These are phyloP conservation scores for Plectrocnemia conspersa DNA, from an alignment of 1,140 invertebrate genomes.

Conservation along the genomic window DNA sequence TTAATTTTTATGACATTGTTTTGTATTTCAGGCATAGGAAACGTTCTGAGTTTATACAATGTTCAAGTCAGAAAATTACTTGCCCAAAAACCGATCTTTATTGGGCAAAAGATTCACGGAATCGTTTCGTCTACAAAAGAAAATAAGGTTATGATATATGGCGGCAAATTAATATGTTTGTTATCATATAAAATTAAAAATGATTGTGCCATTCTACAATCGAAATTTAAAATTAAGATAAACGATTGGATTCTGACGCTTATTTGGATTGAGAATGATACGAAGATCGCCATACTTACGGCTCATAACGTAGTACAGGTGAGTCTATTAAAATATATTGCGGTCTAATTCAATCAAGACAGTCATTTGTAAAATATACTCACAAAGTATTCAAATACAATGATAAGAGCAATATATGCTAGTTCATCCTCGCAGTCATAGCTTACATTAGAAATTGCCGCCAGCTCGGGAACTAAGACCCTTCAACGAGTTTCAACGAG, in stretches of 20 bases:
- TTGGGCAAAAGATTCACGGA: conserved; percentile 50
- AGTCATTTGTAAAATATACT: not conserved
- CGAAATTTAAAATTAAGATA: conserved; percentile 32
- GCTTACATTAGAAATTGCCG: not conserved
- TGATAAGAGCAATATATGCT: not conserved
- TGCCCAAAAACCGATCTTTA: conserved; percentile 41
- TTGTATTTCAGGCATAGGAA: conserved; percentile 47
- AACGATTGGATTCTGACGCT: conserved; percentile 39
- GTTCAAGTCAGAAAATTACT: conserved; percentile 37
- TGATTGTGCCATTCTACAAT: conserved; percentile 21
- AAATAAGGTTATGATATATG: conserved; percentile 46
- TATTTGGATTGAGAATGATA: conserved; percentile 39
- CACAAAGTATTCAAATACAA: not conserved
- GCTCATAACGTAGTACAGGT: conserved; percentile 40
- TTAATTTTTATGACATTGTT: conserved; percentile 1
- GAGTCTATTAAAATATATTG: conserved; percentile 53
- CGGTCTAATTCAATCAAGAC: conserved; percentile 48
- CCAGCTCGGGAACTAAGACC: not conserved
- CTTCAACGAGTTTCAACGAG: too few relatives aligned
- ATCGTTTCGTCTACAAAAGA: conserved; percentile 40
- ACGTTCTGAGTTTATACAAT: conserved; percentile 42
- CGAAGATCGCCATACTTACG: conserved; percentile 37
- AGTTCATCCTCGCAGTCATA: not conserved
- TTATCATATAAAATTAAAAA: conserved; percentile 35
- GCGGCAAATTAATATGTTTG: conserved; percentile 44